phyloP scores from a whole-genome alignment of 2,888 invertebrate species.

The Tigriopus californicus region DNA sequence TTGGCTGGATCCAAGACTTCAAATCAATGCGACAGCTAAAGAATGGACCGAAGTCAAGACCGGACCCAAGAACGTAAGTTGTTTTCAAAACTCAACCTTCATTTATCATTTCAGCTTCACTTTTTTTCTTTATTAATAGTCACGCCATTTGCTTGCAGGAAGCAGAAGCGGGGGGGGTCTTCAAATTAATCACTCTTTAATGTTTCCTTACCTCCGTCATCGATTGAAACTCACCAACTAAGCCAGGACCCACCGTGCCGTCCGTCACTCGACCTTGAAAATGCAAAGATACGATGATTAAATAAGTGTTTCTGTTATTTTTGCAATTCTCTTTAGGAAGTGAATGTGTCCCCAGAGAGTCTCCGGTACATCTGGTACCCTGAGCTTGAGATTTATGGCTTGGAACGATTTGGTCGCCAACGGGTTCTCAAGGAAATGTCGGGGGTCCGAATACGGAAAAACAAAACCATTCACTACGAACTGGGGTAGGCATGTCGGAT shows the following conservation, averaged over 20 bases:
- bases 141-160: not conserved
- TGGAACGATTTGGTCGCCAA: slow-evolving; percentile 13
- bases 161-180: too few relatives aligned
- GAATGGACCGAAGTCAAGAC: slow-evolving; percentile 15
- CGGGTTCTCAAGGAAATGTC: slow-evolving; percentile 16
- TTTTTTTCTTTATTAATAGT: not conserved
- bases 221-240: too few relatives aligned
- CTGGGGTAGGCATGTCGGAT: slow-evolving; percentile 4
- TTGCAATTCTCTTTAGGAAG: slow-evolving; percentile 10
- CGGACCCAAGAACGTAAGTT: slow-evolving; percentile 15
- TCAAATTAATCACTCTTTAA: too few relatives aligned
- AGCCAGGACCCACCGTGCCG: too few relatives aligned
- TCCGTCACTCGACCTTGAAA: too few relatives aligned
- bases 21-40: slow-evolving; percentile 9
- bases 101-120: not conserved
- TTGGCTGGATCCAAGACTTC: slow-evolving; percentile 15
- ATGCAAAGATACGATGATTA: too few relatives aligned
- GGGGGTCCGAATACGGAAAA: slow-evolving; percentile 8
- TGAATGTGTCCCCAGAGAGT: slow-evolving; percentile 13
- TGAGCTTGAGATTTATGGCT: slow-evolving; percentile 13
- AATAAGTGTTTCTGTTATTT: too few relatives aligned
- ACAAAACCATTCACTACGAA: slow-evolving; percentile 16
- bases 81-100: not conserved
- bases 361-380: slow-evolving; percentile 15
- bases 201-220: too few relatives aligned